Conservation (phyloP, 2,888 invertebrate species). For the Myopa tessellatipennis region DNA sequence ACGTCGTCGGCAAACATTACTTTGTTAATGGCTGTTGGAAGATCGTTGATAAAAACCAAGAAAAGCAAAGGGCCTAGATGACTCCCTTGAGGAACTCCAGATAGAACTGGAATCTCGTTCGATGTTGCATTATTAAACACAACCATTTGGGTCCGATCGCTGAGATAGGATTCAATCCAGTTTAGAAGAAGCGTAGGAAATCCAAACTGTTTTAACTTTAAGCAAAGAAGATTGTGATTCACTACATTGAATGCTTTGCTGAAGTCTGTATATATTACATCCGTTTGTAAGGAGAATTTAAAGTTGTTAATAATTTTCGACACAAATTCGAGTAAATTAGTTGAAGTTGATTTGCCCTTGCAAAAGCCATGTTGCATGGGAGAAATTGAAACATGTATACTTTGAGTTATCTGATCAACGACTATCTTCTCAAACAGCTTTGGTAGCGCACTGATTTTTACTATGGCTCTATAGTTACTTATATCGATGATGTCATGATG, state of each 20-base stretch:
- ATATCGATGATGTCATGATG: too few relatives aligned
- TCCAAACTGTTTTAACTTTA: background rate
- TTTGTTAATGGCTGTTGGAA: too few relatives aligned
- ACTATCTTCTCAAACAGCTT: slow-evolving; percentile 9
- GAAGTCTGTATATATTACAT: slow-evolving; percentile 21
- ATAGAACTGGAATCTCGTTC: background rate
- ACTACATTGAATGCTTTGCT: slow-evolving; percentile 17
- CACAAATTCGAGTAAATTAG: slow-evolving; percentile 21
- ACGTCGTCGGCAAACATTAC: background rate
- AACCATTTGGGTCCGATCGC: background rate
- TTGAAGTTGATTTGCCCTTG: slow-evolving; percentile 3
- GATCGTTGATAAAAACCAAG: background rate
- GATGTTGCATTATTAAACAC: slow-evolving; percentile 1
- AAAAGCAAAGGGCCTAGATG: slow-evolving; percentile 1
- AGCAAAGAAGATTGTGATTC: background rate
- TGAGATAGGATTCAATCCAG: slow-evolving; percentile 11
- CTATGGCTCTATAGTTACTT: slow-evolving; percentile 14
- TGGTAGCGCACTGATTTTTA: slow-evolving; percentile 8
- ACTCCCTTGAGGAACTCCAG: slow-evolving; percentile 5
- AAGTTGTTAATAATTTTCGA: slow-evolving; percentile 7
- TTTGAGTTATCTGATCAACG: background rate
- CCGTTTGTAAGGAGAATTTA: background rate
- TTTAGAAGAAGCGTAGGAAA: background rate
- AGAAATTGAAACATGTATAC: background rate
- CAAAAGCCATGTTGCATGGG: slow-evolving; percentile 15